A percentile compares a stretch with the other conserved stretches of the same genome.
Evolutionary conservation across 2,888 invertebrate species (phyloP).

Genomic region (Nymphalis urticae): DNA sequence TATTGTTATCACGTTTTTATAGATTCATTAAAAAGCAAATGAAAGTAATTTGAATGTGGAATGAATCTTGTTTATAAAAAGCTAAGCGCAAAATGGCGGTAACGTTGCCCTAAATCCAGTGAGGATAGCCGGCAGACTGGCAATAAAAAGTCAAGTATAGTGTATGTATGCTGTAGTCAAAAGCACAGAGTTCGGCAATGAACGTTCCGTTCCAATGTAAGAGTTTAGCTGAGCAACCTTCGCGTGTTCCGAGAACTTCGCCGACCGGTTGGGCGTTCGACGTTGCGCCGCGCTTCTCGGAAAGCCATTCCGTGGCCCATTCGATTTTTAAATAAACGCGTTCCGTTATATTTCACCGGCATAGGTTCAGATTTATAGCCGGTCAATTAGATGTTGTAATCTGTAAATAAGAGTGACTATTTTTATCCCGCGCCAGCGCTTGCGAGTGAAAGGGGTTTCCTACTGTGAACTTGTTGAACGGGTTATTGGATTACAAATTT

Average conservation of each 20-base stretch:
- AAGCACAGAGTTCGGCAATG: slow-evolving; percentile 62
- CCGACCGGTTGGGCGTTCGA: slow-evolving; percentile 60
- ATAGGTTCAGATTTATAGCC: slow-evolving; percentile 56
- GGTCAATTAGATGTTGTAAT: slow-evolving; percentile 68
- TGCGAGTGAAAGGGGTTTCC: slow-evolving; percentile 75
- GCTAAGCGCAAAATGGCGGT: background rate
- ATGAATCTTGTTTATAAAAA: slow-evolving; percentile 7
- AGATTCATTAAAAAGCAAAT: slow-evolving; percentile 16
- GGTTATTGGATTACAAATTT: slow-evolving; percentile 45
- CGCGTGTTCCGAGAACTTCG: slow-evolving; percentile 67
- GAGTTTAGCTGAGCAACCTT: slow-evolving; percentile 68
- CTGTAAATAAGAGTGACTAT: slow-evolving; percentile 65
- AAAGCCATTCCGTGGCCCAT: slow-evolving; percentile 61
- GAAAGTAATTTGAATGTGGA: slow-evolving; percentile 9
- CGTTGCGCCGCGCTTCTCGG: slow-evolving; percentile 55
- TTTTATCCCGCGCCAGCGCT: slow-evolving; percentile 60
- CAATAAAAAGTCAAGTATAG: slow-evolving; percentile 51
- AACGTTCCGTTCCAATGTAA: slow-evolving; percentile 57
- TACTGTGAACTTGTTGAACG: slow-evolving; percentile 59
- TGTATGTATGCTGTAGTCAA: slow-evolving; percentile 34
- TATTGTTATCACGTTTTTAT: slow-evolving; percentile 2
- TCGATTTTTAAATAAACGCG: slow-evolving; percentile 73
- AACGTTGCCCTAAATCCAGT: slow-evolving; percentile 53
- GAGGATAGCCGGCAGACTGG: slow-evolving; percentile 34
- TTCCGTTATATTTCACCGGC: slow-evolving; percentile 59